phyloP scores from a whole-genome alignment of 2,113 vertebrate genomes.

The Pycnonotus jocosus region DNA sequence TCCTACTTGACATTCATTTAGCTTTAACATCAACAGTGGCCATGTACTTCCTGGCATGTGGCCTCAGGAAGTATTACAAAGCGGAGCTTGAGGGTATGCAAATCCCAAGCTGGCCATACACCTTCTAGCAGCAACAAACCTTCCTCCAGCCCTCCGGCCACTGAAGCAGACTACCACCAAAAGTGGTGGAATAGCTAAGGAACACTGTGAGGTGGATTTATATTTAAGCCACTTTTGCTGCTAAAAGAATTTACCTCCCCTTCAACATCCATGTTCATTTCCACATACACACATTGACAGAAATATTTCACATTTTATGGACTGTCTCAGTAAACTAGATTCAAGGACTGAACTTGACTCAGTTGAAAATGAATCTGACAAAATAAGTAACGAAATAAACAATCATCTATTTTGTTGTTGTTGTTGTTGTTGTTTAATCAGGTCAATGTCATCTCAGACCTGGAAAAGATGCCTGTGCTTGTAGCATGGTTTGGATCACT shows the following conservation, averaged over 20 bases:
- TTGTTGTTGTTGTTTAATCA: not conserved
- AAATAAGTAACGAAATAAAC: not conserved
- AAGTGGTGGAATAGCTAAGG: not conserved
- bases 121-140: not conserved
- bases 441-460: not conserved
- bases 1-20: not conserved
- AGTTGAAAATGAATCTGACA: not conserved
- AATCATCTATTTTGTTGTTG: fast-evolving
- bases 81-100: not conserved
- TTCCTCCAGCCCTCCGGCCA: fast-evolving
- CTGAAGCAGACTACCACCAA: not conserved
- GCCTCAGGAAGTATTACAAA: not conserved
- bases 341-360: not conserved
- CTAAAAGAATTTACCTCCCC: not conserved
- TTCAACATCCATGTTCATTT: not conserved
- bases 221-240: not conserved
- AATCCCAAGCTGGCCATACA: not conserved
- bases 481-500: not conserved
- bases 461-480: not conserved
- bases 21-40: not conserved
- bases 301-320: not conserved
- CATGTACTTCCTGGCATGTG: not conserved
- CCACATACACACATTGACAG: not conserved
- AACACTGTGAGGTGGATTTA: not conserved
- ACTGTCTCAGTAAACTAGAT: not conserved